Conservation (phyloP, 2,797 vertebrate species). For the Paedocypris micromegethes region DNA sequence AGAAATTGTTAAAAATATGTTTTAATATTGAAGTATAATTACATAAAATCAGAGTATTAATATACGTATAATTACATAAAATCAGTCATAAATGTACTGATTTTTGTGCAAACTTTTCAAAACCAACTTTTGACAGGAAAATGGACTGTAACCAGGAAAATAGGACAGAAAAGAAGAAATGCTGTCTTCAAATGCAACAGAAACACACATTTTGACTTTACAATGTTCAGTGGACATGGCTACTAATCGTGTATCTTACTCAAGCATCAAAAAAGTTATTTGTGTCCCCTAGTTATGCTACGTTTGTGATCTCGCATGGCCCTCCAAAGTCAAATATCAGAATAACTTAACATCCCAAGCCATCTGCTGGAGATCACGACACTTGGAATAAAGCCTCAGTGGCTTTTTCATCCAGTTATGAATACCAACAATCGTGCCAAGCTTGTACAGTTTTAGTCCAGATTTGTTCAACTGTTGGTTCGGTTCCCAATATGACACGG, state of each 20-base stretch:
- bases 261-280: no score
- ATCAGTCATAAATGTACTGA: no score
- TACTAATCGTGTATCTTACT: no score
- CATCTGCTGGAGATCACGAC: conserved; percentile 31
- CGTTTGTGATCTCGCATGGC: conserved; percentile 5
- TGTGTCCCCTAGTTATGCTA: background rate
- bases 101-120: conserved; percentile 10
- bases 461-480: conserved; percentile 16
- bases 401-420: conserved; percentile 19
- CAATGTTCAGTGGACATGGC: no score
- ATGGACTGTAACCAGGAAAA: no score
- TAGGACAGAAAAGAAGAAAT: no score
- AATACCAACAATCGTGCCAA: conserved; percentile 14
- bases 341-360: conserved; percentile 40
- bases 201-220: no score
- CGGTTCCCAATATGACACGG: background rate
- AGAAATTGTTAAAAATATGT: no score
- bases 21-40: no score
- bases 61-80: no score
- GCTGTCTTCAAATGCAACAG: no score
- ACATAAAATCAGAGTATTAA: no score
- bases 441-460: conserved; percentile 12
- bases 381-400: conserved; percentile 29
- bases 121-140: conserved; percentile 8
- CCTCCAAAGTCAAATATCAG: conserved; percentile 11